Conservation (phyloP, 1,140 invertebrate species). For the Drosophila nigromelanica region DNA sequence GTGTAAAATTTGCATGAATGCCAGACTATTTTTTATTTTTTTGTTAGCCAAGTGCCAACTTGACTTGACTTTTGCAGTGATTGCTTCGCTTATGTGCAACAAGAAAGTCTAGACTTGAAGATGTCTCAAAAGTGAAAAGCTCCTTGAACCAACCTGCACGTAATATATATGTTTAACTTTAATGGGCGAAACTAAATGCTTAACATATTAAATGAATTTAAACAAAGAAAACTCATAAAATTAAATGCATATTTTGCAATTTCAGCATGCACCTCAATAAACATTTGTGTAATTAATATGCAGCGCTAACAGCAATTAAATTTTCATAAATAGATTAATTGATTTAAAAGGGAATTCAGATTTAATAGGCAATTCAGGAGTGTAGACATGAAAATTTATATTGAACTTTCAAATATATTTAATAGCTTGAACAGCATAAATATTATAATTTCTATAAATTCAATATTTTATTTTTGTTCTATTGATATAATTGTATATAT, state of each 20-base stretch:
- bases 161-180: not conserved
- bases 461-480: no score
- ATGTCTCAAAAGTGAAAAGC: not conserved
- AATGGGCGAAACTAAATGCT: not conserved
- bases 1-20: conserved; percentile 53
- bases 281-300: not conserved
- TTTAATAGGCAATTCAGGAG: no score
- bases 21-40: conserved; percentile 21
- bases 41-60: conserved; percentile 10
- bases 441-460: no score
- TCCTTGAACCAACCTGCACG: not conserved
- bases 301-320: not conserved
- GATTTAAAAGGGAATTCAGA: no score
- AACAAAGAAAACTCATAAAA: not conserved
- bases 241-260: not conserved
- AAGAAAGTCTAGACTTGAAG: conserved; percentile 20
- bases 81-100: conserved; percentile 7
- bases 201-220: not conserved
- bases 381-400: no score
- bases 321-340: no score
- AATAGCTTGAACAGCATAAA: no score
- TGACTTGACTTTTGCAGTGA: not conserved
- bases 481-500: no score
- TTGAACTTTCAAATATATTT: no score
- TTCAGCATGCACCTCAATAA: not conserved